Evolutionary conservation across 2,888 invertebrate species (phyloP).

Genomic region (Cistogaster globosa): DNA sequence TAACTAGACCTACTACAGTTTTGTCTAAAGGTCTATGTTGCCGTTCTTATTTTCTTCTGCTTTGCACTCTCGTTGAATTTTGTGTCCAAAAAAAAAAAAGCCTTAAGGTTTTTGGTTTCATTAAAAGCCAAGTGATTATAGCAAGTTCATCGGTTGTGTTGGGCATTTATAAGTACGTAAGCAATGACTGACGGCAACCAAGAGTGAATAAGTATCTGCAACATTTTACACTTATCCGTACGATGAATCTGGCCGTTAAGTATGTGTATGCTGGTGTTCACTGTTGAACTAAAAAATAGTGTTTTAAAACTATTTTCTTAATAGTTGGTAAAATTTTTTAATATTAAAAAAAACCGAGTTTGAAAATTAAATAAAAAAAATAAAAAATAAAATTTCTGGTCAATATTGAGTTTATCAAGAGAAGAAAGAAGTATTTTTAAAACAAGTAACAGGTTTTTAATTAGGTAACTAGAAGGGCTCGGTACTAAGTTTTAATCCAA

Average conservation of each 20-base stretch:
- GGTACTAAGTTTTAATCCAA: too few species aligned
- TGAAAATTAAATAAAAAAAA: not conserved
- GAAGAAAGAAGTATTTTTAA: too few species aligned
- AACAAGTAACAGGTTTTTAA: too few species aligned
- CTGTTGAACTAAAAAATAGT: constrained; percentile 58
- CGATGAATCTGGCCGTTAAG: constrained; percentile 78
- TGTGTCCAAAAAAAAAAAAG: constrained; percentile 26
- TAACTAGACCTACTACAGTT: constrained; percentile 66
- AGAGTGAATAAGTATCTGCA: constrained; percentile 81
- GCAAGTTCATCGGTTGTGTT: constrained; percentile 70
- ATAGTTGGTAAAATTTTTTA: not conserved
- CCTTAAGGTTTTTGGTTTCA: constrained; percentile 65
- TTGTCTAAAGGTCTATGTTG: constrained; percentile 57
- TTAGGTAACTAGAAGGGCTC: too few species aligned
- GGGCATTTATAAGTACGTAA: constrained; percentile 60
- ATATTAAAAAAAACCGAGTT: constrained; percentile 21
- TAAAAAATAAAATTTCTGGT: too few species aligned
- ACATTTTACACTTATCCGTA: constrained; percentile 80
- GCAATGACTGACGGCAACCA: constrained; percentile 65
- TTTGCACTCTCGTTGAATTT: constrained; percentile 49
- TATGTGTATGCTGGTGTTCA: constrained; percentile 74
- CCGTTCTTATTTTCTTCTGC: constrained; percentile 36
- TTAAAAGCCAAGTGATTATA: constrained; percentile 67
- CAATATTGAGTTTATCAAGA: too few species aligned
- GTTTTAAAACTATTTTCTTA: constrained; percentile 44